A percentile compares a stretch with the other conserved stretches of the same genome.
phyloP scores from a whole-genome alignment of 2,888 invertebrate genomes.

The Apocheima hispidaria region DNA sequence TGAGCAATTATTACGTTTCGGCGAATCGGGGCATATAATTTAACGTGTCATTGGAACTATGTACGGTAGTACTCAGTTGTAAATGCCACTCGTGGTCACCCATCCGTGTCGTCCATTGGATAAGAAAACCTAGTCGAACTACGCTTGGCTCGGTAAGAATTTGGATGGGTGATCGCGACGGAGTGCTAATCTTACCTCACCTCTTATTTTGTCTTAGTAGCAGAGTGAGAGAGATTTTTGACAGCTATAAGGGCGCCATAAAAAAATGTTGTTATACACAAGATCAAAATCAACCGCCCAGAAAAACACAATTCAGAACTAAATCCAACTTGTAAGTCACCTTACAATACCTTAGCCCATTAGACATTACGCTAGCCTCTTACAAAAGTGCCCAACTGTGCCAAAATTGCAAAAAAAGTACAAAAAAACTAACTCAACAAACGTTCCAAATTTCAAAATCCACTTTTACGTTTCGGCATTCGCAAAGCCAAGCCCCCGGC shows the following conservation, averaged over 20 bases:
- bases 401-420: constrained; percentile 40
- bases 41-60: too few relatives aligned
- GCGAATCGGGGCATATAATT: too few relatives aligned
- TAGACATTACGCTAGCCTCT: constrained; percentile 39
- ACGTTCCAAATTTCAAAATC: constrained; percentile 40
- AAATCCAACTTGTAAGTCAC: constrained; percentile 22
- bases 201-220: too few relatives aligned
- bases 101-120: too few relatives aligned
- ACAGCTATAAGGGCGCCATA: neutral
- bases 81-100: too few relatives aligned
- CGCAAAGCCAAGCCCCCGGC: constrained; percentile 71
- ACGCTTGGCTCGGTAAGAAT: too few relatives aligned
- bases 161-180: too few relatives aligned
- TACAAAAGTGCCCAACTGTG: constrained; percentile 41
- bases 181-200: too few relatives aligned
- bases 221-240: too few relatives aligned
- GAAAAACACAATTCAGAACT: constrained; percentile 18
- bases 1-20: too few relatives aligned
- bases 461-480: constrained; percentile 59
- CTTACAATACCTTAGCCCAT: constrained; percentile 39
- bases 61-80: too few relatives aligned
- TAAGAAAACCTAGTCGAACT: too few relatives aligned
- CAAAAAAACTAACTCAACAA: constrained; percentile 18
- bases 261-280: neutral
- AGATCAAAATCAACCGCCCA: constrained; percentile 26